Evolutionary conservation across 1,140 invertebrate genomes (phyloP).

Genomic region (Apis laboriosa): DNA sequence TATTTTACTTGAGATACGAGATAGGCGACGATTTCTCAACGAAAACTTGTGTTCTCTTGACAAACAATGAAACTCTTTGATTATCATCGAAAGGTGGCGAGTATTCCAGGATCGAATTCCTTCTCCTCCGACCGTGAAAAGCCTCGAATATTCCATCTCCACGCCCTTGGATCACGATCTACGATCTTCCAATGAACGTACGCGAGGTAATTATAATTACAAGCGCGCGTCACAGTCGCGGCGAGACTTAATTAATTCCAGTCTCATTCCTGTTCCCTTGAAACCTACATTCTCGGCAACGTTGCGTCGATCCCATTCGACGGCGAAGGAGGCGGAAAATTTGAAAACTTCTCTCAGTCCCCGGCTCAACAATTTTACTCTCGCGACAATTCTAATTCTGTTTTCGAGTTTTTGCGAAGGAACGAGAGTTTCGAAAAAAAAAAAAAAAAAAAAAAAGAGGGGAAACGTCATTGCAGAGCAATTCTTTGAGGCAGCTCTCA

Average conservation of each 20-base stretch:
- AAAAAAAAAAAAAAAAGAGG: too few species aligned
- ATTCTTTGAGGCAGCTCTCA: background rate
- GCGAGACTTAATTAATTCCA: slow-evolving; percentile 18
- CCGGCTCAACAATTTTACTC: background rate
- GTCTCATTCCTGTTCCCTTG: background rate
- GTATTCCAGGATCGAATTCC: too few species aligned
- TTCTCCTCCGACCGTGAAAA: too few species aligned
- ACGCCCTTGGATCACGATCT: too few species aligned
- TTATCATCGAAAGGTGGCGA: too few species aligned
- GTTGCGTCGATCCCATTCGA: background rate
- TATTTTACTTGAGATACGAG: too few species aligned
- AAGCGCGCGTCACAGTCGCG: background rate
- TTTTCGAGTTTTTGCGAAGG: background rate
- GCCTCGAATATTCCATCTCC: too few species aligned
- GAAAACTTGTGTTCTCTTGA: too few species aligned
- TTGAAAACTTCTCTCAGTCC: background rate
- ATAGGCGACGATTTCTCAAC: too few species aligned
- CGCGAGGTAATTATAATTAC: slow-evolving; percentile 18
- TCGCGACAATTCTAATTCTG: background rate
- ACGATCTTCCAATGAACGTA: too few species aligned
- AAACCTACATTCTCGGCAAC: slow-evolving; percentile 11
- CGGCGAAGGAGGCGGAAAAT: background rate
- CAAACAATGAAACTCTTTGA: too few species aligned
- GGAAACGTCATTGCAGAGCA: background rate
- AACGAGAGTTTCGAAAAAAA: too few species aligned